A percentile compares a stretch with the other conserved stretches of the same genome.
phyloP scores from a whole-genome alignment of 2,888 invertebrate species.

The Sinopyrophorus schimmeli region DNA sequence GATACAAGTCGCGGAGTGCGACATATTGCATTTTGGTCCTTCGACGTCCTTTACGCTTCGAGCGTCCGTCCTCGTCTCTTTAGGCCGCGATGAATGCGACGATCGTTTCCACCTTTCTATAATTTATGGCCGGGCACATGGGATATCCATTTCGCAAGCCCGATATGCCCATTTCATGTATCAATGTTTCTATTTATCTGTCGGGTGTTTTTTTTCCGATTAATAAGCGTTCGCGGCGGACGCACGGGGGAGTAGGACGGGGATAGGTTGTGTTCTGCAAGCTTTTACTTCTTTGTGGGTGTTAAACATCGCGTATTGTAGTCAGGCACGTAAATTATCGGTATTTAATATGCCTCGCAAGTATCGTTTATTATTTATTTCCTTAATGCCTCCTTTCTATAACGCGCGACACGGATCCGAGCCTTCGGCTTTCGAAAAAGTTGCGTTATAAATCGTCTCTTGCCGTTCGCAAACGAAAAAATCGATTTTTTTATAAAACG shows the following conservation, averaged over 20 bases:
- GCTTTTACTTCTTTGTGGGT: constrained; percentile 17
- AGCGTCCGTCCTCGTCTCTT: constrained; percentile 24
- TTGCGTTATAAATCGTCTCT: too few relatives aligned
- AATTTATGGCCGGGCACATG: background rate
- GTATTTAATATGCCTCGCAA: constrained; percentile 18
- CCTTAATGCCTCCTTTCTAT: constrained; percentile 8
- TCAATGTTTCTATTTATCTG: constrained; percentile 20
- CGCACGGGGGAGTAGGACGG: constrained; percentile 11
- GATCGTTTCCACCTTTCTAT: constrained; percentile 18
- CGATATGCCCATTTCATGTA: constrained; percentile 22
- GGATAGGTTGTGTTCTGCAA: constrained; percentile 16
- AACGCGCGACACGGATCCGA: too few relatives aligned
- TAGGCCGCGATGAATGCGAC: constrained; percentile 20
- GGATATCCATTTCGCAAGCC: constrained; percentile 13
- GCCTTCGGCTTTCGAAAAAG: too few relatives aligned
- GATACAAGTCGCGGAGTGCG: constrained; percentile 28
- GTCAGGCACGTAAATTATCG: constrained; percentile 22
- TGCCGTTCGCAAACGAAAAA: too few relatives aligned
- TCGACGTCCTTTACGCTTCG: constrained; percentile 17
- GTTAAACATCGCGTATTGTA: constrained; percentile 19
- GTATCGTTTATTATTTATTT: constrained; percentile 17
- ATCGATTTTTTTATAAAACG: too few relatives aligned
- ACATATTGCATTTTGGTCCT: constrained; percentile 26
- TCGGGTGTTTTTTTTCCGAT: constrained; percentile 1
- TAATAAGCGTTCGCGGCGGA: background rate